These are phyloP conservation scores for Achroia grisella DNA, from an alignment of 1,140 invertebrate species.

Conservation along the genomic window DNA sequence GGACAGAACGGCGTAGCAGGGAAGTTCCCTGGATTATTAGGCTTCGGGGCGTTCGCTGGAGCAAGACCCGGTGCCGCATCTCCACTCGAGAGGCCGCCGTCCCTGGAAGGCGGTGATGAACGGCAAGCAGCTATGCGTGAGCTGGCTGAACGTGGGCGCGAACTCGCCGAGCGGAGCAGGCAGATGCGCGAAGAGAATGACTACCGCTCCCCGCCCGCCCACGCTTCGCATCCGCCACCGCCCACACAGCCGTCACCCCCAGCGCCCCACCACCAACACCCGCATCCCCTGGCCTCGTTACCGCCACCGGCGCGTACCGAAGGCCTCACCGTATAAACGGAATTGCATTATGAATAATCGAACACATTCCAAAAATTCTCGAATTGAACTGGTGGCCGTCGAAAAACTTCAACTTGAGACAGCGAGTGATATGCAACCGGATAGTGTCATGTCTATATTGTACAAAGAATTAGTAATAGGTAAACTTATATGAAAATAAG, in stretches of 20 bases:
- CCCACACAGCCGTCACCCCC: conserved; percentile 62
- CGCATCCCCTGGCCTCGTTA: conserved; percentile 49
- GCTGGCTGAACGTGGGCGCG: conserved; percentile 53
- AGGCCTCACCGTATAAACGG: conserved; percentile 53
- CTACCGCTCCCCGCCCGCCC: conserved; percentile 40
- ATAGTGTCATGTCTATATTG: conserved; percentile 40
- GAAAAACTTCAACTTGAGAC: not conserved
- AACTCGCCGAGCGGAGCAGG: conserved; percentile 53
- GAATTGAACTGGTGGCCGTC: not conserved
- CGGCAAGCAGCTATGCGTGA: conserved; percentile 60
- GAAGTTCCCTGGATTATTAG: conserved; percentile 74
- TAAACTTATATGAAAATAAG: conserved; percentile 22
- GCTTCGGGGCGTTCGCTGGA: conserved; percentile 71
- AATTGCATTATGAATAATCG: conserved; percentile 14
- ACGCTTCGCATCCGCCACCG: conserved; percentile 56
- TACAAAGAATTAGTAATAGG: conserved; percentile 30
- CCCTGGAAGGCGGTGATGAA: conserved; percentile 60
- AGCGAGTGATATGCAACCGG: conserved; percentile 1
- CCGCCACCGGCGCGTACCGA: conserved; percentile 60
- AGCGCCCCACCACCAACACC: conserved; percentile 44
- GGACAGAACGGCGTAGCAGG: conserved; percentile 73
- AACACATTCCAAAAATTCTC: conserved; percentile 44
- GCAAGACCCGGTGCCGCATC: conserved; percentile 61
- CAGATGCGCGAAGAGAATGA: conserved; percentile 68
- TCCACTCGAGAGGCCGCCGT: conserved; percentile 63